phyloP scores from a whole-genome alignment of 2,888 invertebrate species.

The Habrosyne pyritoides region DNA sequence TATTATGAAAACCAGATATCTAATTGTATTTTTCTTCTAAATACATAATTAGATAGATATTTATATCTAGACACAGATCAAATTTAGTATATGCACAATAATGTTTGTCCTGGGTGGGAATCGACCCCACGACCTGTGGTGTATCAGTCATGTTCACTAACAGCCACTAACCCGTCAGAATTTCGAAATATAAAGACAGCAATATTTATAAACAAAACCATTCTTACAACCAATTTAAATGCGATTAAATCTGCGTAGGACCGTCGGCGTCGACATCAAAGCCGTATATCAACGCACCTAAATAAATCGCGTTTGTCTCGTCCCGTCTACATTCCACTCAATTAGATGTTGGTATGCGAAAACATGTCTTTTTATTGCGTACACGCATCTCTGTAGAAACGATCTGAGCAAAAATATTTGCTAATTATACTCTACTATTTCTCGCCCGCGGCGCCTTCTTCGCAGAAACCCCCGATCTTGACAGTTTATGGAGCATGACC shows the following conservation, averaged over 20 bases:
- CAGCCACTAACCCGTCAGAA: no score
- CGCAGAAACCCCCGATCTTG: not conserved
- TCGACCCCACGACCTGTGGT: no score
- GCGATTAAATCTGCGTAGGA: not conserved
- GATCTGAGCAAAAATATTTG: not conserved
- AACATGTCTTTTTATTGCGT: conserved; percentile 8
- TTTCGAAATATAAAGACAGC: not conserved
- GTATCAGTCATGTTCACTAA: no score
- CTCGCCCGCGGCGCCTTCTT: not conserved
- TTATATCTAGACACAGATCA: no score
- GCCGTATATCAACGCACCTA: conserved; percentile 3
- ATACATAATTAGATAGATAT: no score
- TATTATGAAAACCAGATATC: no score
- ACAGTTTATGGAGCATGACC: conserved; percentile 2
- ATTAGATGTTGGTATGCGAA: conserved; percentile 15
- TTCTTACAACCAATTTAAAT: not conserved
- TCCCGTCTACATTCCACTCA: conserved; percentile 16
- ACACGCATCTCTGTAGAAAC: not conserved
- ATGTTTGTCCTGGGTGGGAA: no score
- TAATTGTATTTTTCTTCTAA: no score
- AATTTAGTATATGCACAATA: no score
- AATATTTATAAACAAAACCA: not conserved
- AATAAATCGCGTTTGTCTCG: conserved; percentile 5
- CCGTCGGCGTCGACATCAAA: not conserved
- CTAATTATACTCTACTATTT: conserved; percentile 1